Conservation (phyloP, 2,888 invertebrate species). For the Perizoma affinitatum region DNA sequence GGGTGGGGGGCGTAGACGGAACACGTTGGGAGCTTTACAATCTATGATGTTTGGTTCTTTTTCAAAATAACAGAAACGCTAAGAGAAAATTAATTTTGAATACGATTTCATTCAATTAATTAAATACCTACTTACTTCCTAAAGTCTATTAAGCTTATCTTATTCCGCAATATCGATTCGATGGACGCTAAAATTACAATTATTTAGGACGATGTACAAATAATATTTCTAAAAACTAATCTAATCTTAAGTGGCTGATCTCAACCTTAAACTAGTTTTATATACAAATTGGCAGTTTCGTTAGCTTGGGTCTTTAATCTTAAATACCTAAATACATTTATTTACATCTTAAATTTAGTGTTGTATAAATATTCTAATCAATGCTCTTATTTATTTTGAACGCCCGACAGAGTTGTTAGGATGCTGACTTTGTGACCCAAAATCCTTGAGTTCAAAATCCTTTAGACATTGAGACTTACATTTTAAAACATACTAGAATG, state of each 20-base stretch:
- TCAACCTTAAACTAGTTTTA: conserved; percentile 69
- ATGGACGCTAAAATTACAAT: conserved; percentile 68
- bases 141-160: conserved; percentile 8
- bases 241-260: conserved; percentile 49
- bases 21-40: too few species aligned
- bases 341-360: conserved; percentile 25
- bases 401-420: too few species aligned
- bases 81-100: too few species aligned
- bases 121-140: background rate
- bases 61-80: too few species aligned
- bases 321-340: conserved; percentile 39
- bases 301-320: conserved; percentile 66
- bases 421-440: too few species aligned
- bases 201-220: conserved; percentile 61
- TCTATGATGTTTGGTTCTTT: too few species aligned
- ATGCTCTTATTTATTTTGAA: background rate
- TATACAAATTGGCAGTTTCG: conserved; percentile 76
- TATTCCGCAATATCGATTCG: conserved; percentile 59
- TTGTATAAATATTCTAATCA: conserved; percentile 19
- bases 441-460: too few species aligned
- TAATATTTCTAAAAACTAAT: conserved; percentile 3
- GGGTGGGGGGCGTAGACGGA: too few species aligned
- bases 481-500: too few species aligned
- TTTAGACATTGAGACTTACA: too few species aligned
- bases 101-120: too few species aligned